Conservation (phyloP, 2,797 vertebrate species). For the Cyprinodon diabolis region DNA sequence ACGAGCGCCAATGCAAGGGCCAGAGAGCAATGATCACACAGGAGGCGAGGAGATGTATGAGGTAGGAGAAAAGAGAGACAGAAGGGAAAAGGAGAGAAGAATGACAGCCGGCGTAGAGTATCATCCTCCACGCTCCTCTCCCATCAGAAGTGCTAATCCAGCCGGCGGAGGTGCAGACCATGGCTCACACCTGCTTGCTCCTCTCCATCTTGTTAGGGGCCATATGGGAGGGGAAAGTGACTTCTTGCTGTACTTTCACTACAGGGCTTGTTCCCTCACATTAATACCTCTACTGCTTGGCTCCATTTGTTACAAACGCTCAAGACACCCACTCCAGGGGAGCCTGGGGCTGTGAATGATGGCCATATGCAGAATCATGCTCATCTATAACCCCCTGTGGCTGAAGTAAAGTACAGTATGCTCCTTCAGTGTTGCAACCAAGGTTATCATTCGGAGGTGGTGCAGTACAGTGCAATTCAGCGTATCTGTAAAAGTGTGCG, state of each 20-base stretch:
- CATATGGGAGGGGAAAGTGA: constrained; percentile 70
- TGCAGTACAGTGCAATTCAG: constrained; percentile 49
- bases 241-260: constrained; percentile 73
- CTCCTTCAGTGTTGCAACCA: constrained; percentile 67
- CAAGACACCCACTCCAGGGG: constrained; percentile 71
- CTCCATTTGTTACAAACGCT: constrained; percentile 73
- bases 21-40: constrained; percentile 70
- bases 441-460: constrained; percentile 67
- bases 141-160: constrained; percentile 78
- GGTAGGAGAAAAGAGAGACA: constrained; percentile 36
- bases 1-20: constrained; percentile 55
- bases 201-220: constrained; percentile 74
- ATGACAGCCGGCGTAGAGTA: constrained; percentile 54
- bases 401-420: constrained; percentile 70
- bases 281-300: constrained; percentile 69
- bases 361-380: constrained; percentile 76
- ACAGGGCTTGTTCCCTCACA: constrained; percentile 68
- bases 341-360: constrained; percentile 77
- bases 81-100: constrained; percentile 23
- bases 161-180: constrained; percentile 58
- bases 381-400: constrained; percentile 72
- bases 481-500: background rate
- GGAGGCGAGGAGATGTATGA: constrained; percentile 50
- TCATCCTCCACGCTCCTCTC: constrained; percentile 51
- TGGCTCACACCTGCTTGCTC: constrained; percentile 63